Base-by-base conservation (phyloP, 1,140 invertebrate genomes). In the Lasioglossum albipes region DNA sequence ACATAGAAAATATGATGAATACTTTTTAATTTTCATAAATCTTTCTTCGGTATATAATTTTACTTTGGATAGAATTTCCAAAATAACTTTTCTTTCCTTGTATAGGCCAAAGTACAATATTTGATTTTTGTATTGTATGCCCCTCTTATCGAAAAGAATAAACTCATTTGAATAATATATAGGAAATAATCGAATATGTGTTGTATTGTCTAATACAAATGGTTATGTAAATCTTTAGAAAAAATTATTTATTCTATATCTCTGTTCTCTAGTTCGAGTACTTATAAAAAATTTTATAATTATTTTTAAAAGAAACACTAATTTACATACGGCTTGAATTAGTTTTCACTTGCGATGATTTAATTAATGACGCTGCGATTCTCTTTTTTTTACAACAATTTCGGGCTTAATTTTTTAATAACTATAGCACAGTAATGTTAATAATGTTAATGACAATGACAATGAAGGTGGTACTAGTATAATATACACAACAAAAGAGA, bases 401-500 rank as follows among this genome's bases (percentile, higher is more conserved):
- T 54, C 22, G 49, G 66, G 64, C 42, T 45, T 49, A 83, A 54
- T 16, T 80, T 79, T 75, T 27, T 78, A 42, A n/a, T 54, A 45
- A 27, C 41, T n/a, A 49, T 61, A 72, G 31, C 49, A 70, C 18
- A 64, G 57, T 81, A 45, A 75, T 59, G 18, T 31, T 22, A 42
- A 72, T 64, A 70, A 69, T 71, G 31, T 66, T 52, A 73, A 68
- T 76, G 12, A 57, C 41, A 67, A 61, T 71, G 54, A 57, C 20
- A 16, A 27, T 78, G 41, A 62, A 52, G 20, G 54, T 75, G n/a
- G 16, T 62, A 64, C 72, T 77, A 78, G 65, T 70, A 59, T 31
- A 85, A 78, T 61, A 67, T 36, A 31, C 31, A 41, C 22, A 54
- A 84, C 6, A 61, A 54, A 71, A 79, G 36, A 79, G 27, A 84